phyloP scores from a whole-genome alignment of 2,113 vertebrate species.

The Cyphomyrus discorhynchus region DNA sequence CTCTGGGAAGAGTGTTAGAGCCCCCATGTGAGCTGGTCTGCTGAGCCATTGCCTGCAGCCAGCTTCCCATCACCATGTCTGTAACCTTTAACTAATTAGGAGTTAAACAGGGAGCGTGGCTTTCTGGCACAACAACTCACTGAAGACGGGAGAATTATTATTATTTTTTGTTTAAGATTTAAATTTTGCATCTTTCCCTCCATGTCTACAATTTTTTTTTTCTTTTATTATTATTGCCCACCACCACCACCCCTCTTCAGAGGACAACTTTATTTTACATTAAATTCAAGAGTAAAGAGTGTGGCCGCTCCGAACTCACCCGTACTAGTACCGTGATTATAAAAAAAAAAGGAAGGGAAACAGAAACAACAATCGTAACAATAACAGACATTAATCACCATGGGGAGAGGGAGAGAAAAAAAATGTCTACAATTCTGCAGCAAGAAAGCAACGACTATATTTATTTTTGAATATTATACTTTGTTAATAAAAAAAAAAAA shows the following conservation, averaged over 20 bases:
- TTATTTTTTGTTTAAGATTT: neutral
- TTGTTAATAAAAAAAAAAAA: neutral
- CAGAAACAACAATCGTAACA: too few relatives aligned
- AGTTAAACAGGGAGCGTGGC: constrained; percentile 7
- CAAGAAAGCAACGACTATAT: neutral
- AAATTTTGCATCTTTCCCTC: neutral
- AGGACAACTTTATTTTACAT: too few relatives aligned
- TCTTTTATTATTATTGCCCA: too few relatives aligned
- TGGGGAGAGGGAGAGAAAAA: too few relatives aligned
- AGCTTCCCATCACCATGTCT: neutral
- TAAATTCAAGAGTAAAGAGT: too few relatives aligned
- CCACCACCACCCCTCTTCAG: too few relatives aligned
- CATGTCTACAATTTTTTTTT: neutral
- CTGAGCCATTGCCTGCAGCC: constrained; percentile 7
- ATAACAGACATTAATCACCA: too few relatives aligned
- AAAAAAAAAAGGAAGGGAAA: too few relatives aligned
- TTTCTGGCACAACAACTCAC: neutral
- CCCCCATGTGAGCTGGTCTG: neutral
- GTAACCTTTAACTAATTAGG: constrained; percentile 29
- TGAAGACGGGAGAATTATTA: neutral
- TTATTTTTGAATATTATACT: neutral
- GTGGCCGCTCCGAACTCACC: too few relatives aligned
- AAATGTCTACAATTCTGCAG: neutral
- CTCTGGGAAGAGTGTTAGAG: neutral
- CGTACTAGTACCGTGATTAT: too few relatives aligned